Base-by-base conservation (phyloP, 2,113 vertebrate genomes). In the Forbesichthys agassizii region DNA sequence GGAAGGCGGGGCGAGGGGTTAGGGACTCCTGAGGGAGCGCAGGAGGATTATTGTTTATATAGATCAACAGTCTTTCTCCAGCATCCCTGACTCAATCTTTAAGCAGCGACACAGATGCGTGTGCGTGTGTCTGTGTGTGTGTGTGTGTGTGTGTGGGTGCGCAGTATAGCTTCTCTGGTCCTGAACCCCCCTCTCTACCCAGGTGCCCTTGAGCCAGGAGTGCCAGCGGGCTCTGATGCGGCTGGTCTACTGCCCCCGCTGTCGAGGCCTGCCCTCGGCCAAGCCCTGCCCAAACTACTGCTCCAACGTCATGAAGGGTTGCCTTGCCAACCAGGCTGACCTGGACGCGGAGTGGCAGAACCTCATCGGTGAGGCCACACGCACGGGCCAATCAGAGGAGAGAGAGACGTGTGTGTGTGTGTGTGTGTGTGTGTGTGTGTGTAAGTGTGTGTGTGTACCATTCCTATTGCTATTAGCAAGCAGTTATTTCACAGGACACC, bases 281-380 rank as follows among this genome's bases (percentile, higher is more conserved):
- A 94, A 90, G 76, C 96, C 95, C 0, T 98, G 96, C 83, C 89
- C 90, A 20, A 94, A 89, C 89, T 98, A 97, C 89, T 98, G 96
- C 84, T 91, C 90, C 56, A 98, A 98, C 0, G 95, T 98, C 47
- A 93, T 97, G 69, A 97, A 96, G 86, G 96, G 96, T 82, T 98
- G 96, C 87, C 93, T 98, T 69, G 96, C 96, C 88, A 98, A 98
- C 89, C 96, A 98, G 82, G 96, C 96, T 0, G 96, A 98, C 87
- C 91, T 98, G 70, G 93, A 93, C 75, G 90, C 95, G 0, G 96
- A 98, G 86, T 98, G 96, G 96, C 94, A 94, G 81, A 96, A 94
- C 85, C 92, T 98, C 1, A 92, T 98, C 61, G 95, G 96, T 96
- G 88, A 94, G 93, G 8, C 18, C 20, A 0, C 33, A 46, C n/a